Evolutionary conservation across 2,113 vertebrate genomes (phyloP).

Genomic region (Grus americana): DNA sequence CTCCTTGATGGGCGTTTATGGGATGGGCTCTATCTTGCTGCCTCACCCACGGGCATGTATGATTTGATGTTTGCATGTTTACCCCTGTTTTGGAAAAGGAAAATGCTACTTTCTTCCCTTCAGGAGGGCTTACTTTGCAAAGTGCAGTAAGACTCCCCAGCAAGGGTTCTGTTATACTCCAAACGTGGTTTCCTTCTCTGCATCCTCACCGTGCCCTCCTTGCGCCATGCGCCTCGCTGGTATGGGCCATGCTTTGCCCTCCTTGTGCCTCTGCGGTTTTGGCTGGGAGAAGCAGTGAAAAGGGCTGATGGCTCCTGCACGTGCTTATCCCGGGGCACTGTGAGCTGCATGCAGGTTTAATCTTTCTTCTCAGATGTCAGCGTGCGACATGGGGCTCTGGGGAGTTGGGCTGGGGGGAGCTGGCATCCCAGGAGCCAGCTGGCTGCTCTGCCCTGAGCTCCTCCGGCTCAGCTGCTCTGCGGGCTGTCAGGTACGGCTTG

Average conservation of each 20-base stretch:
- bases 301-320: background rate
- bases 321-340: background rate
- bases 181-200: background rate
- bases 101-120: background rate
- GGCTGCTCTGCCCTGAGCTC: background rate
- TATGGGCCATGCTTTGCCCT: background rate
- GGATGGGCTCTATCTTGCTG: background rate
- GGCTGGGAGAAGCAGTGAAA: rapidly evolving
- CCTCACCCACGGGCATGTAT: rapidly evolving
- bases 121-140: background rate
- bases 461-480: rapidly evolving
- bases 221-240: background rate
- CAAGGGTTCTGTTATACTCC: background rate
- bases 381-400: background rate
- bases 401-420: background rate
- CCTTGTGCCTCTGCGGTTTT: background rate
- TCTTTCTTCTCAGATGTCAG: background rate
- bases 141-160: background rate
- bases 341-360: background rate
- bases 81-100: background rate
- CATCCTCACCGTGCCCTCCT: rapidly evolving
- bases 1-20: background rate
- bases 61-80: background rate
- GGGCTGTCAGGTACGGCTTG: rapidly evolving
- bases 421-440: background rate